Evolutionary conservation across 2,888 invertebrate genomes (phyloP).

Genomic region (Ptychoptera albimana): DNA sequence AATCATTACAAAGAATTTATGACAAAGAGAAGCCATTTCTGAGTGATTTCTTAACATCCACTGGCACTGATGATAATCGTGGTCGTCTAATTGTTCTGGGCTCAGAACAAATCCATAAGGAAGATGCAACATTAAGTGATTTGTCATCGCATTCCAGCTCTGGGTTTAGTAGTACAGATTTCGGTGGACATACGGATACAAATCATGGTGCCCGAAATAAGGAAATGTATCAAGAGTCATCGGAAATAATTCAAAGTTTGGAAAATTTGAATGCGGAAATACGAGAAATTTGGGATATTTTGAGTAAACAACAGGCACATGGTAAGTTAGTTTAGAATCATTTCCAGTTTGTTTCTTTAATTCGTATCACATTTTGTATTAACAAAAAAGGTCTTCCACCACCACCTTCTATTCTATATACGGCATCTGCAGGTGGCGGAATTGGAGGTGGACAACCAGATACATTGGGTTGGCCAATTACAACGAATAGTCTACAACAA

Average conservation of each 20-base stretch:
- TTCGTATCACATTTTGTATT: background rate
- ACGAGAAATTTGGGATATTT: constrained; percentile 49
- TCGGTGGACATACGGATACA: constrained; percentile 35
- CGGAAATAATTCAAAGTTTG: constrained; percentile 51
- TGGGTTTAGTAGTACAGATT: constrained; percentile 49
- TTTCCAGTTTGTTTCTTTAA: constrained; percentile 24
- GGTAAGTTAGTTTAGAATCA: constrained; percentile 22
- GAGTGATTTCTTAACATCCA: constrained; percentile 13
- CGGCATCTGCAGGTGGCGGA: background rate
- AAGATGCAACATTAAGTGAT: constrained; percentile 49
- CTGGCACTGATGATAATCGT: constrained; percentile 1
- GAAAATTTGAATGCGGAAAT: constrained; percentile 55
- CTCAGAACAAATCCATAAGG: constrained; percentile 24
- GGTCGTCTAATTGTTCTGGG: background rate
- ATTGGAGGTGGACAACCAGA: constrained; percentile 16
- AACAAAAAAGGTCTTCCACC: background rate
- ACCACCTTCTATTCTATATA: background rate
- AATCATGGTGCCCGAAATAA: constrained; percentile 22
- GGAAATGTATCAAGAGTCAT: constrained; percentile 42
- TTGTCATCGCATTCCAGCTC: constrained; percentile 41
- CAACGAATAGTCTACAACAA: constrained; percentile 27
- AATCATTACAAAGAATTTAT: constrained; percentile 46
- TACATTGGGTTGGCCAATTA: constrained; percentile 34
- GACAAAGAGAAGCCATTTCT: constrained; percentile 26
- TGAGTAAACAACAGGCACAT: constrained; percentile 38